Percentiles rank a stretch among this genome's conserved stretches.
Conservation (phyloP, 1,140 invertebrate genomes). For the Hycleus cichorii region DNA sequence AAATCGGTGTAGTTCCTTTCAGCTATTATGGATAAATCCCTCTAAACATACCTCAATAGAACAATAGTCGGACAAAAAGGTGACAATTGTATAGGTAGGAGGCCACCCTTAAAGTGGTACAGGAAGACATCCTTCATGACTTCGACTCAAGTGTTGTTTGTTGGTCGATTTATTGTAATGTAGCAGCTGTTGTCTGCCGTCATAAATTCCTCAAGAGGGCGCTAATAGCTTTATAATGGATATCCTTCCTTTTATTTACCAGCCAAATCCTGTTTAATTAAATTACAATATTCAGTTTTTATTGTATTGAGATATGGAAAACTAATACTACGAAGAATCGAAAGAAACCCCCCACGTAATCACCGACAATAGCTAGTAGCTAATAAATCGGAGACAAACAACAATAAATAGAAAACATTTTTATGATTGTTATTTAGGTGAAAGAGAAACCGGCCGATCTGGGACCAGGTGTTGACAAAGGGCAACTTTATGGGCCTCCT, state of each 20-base stretch:
- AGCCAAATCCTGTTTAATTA: not conserved
- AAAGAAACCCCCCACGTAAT: constrained; percentile 2
- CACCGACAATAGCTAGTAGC: constrained; percentile 5
- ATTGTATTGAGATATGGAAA: not conserved
- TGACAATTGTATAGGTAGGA: constrained; percentile 18
- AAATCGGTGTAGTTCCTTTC: constrained; percentile 28
- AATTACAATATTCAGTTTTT: not conserved
- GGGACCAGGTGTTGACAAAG: constrained; percentile 34
- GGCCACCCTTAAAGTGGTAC: constrained; percentile 19
- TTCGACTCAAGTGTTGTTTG: constrained; percentile 11
- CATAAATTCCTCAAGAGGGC: constrained; percentile 21
- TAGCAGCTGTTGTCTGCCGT: constrained; percentile 15
- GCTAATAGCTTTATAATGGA: constrained; percentile 24
- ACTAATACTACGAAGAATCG: constrained; percentile 6
- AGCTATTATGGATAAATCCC: constrained; percentile 22
- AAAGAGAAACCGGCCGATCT: not conserved
- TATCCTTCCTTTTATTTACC: constrained; percentile 7
- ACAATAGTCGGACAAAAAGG: constrained; percentile 17
- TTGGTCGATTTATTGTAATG: not conserved
- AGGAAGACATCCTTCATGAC: constrained; percentile 23
- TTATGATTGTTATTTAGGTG: constrained; percentile 12
- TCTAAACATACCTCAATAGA: constrained; percentile 16
- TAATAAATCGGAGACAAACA: constrained; percentile 32
- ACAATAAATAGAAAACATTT: constrained; percentile 33
- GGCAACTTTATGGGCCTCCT: constrained; percentile 28